phyloP scores from a whole-genome alignment of 2,888 invertebrate genomes.

The Abscondita cerata region DNA sequence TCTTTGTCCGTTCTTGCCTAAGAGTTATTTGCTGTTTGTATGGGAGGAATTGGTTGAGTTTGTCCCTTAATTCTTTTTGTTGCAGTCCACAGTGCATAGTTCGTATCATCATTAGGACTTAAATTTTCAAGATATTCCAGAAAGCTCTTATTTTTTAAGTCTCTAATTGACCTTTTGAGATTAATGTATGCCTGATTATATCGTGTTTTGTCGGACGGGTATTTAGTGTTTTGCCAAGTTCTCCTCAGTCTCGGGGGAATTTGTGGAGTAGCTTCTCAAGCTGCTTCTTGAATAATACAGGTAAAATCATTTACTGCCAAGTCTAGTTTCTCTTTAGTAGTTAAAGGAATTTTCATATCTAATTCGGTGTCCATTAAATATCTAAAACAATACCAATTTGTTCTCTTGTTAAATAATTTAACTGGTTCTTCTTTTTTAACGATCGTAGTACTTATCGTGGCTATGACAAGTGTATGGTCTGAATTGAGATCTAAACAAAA shows the following conservation, averaged over 20 bases:
- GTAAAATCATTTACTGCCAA: not conserved
- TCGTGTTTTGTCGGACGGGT: slow-evolving; percentile 12
- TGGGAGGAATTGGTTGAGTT: not conserved
- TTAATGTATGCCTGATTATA: slow-evolving; percentile 1
- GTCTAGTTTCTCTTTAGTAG: slow-evolving; percentile 2
- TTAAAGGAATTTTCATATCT: slow-evolving; percentile 9
- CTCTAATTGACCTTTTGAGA: not conserved
- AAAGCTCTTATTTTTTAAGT: slow-evolving; percentile 7
- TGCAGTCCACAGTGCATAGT: slow-evolving; percentile 11
- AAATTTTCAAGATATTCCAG: slow-evolving; percentile 11
- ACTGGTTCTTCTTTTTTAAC: too few species aligned
- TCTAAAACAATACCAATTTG: too few species aligned
- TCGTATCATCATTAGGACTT: slow-evolving; percentile 2
- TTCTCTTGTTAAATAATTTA: too few species aligned
- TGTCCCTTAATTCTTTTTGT: not conserved
- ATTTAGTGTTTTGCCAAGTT: slow-evolving; percentile 7
- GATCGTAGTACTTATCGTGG: too few species aligned
- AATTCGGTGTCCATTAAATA: not conserved
- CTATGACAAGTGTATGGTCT: not conserved
- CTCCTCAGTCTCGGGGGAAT: slow-evolving; percentile 4
- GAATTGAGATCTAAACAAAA: not conserved
- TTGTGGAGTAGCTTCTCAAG: not conserved
- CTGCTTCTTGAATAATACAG: slow-evolving; percentile 1
- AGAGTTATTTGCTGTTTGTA: slow-evolving; percentile 4
- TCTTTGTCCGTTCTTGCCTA: slow-evolving; percentile 1